Evolutionary conservation across 1,140 invertebrate species (phyloP).

Genomic region (Drosophila burlai): DNA sequence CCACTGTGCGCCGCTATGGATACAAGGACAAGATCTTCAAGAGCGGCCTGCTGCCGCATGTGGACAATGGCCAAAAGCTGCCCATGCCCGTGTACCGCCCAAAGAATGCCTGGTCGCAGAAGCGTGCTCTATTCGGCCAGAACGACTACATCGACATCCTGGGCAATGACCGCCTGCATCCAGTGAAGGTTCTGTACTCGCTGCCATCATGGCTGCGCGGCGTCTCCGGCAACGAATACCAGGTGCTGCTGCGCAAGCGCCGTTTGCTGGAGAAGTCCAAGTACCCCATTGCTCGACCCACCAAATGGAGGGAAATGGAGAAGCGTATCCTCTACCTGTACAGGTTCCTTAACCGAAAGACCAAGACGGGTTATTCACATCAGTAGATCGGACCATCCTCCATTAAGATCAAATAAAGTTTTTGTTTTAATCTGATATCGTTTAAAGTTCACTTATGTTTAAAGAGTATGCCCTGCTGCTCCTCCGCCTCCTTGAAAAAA

Average conservation of each 20-base stretch:
- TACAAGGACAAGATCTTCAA: conserved; percentile 89
- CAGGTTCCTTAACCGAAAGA: conserved; percentile 91
- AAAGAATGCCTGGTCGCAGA: conserved; percentile 90
- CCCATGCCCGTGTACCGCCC: conserved; percentile 89
- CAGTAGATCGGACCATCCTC: conserved; percentile 71
- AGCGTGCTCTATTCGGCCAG: conserved; percentile 94
- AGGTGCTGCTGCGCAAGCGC: conserved; percentile 91
- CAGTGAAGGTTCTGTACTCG: conserved; percentile 92
- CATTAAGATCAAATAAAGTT: conserved; percentile 58
- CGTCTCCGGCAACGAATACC: conserved; percentile 94
- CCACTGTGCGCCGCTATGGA: conserved; percentile 89
- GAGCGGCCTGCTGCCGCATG: conserved; percentile 89
- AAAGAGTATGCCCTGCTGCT: conserved; percentile 85
- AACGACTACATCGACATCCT: conserved; percentile 99
- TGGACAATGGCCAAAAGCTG: conserved; percentile 85
- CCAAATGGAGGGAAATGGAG: conserved; percentile 91
- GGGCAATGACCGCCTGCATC: conserved; percentile 92
- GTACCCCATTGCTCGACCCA: conserved; percentile 88
- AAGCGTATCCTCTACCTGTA: conserved; percentile 91
- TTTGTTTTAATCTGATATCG: conserved; percentile 63
- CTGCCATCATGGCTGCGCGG: conserved; percentile 95
- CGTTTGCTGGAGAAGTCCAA: conserved; percentile 88
- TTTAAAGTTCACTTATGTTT: conserved; percentile 82
- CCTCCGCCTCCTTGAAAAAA: background rate
- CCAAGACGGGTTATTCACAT: conserved; percentile 88